These are phyloP conservation scores for Moxostoma hubbsi DNA, from an alignment of 2,797 vertebrate genomes.

Conservation along the genomic window DNA sequence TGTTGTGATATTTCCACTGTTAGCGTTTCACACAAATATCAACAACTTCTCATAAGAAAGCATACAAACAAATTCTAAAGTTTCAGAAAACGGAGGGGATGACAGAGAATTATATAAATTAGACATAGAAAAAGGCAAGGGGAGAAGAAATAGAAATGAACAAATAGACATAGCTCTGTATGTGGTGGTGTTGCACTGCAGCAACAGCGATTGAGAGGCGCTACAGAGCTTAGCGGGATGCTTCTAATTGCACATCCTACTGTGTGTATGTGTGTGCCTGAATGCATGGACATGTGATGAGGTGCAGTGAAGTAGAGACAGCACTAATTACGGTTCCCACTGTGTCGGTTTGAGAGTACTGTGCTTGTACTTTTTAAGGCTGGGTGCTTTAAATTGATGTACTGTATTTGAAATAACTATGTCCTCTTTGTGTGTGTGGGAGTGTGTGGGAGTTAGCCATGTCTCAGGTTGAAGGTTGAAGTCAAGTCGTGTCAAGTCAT, in stretches of 20 bases:
- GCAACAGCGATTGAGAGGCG: conserved; percentile 6
- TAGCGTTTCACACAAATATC: conserved; percentile 5
- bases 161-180: conserved; percentile 1
- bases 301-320: conserved; percentile 43
- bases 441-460: background rate
- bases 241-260: conserved; percentile 56
- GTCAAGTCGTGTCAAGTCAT: too few species aligned
- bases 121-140: background rate
- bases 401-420: conserved; percentile 5
- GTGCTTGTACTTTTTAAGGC: conserved; percentile 16
- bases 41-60: conserved; percentile 7
- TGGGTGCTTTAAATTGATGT: conserved; percentile 30
- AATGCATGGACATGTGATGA: conserved; percentile 27
- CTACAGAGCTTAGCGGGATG: conserved; percentile 44
- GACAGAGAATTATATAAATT: background rate
- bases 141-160: background rate
- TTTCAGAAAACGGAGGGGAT: background rate
- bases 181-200: conserved; percentile 21
- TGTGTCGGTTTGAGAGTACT: conserved; percentile 33
- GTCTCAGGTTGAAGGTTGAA: too few species aligned
- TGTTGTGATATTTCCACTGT: background rate
- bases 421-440: background rate
- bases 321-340: conserved; percentile 46
- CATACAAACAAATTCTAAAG: conserved; percentile 4
- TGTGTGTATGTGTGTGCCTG: conserved; percentile 39